phyloP scores from a whole-genome alignment of 2,888 invertebrate species.

The Scaptomyza parva region DNA sequence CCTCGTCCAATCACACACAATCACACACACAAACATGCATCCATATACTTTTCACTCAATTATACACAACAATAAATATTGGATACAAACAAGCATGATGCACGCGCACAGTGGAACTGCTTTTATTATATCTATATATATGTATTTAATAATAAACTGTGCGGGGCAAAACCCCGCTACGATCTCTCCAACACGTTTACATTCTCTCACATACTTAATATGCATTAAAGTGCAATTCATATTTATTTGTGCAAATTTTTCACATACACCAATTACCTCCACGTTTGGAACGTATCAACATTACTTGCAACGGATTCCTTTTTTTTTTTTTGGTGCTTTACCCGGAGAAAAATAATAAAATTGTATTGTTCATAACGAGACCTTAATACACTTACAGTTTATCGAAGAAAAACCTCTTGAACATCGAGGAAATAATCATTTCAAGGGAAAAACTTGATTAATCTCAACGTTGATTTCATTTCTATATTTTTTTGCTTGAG shows the following conservation, averaged over 20 bases:
- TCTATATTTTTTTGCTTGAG: too few relatives aligned
- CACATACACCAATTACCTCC: constrained; percentile 43
- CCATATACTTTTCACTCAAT: constrained; percentile 77
- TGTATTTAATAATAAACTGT: constrained; percentile 75
- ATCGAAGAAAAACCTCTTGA: too few relatives aligned
- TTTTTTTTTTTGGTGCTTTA: constrained; percentile 10
- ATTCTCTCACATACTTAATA: constrained; percentile 59
- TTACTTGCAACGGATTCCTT: constrained; percentile 10
- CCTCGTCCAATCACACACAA: constrained; percentile 69
- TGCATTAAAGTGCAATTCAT: constrained; percentile 80
- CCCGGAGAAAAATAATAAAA: constrained; percentile 20
- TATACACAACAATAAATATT: constrained; percentile 79
- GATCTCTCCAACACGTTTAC: constrained; percentile 8
- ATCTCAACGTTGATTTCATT: too few relatives aligned
- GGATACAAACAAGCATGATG: constrained; percentile 65
- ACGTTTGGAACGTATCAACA: background rate
- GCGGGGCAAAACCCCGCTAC: constrained; percentile 8
- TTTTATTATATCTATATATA: background rate
- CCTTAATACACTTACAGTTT: constrained; percentile 21
- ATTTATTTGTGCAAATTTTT: constrained; percentile 80
- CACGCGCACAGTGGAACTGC: constrained; percentile 66
- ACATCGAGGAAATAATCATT: too few relatives aligned
- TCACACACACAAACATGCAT: constrained; percentile 59
- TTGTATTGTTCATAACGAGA: constrained; percentile 1
- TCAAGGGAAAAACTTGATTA: too few relatives aligned